Base-by-base conservation (phyloP, 1,140 invertebrate genomes). In the Pomacea maculata region DNA sequence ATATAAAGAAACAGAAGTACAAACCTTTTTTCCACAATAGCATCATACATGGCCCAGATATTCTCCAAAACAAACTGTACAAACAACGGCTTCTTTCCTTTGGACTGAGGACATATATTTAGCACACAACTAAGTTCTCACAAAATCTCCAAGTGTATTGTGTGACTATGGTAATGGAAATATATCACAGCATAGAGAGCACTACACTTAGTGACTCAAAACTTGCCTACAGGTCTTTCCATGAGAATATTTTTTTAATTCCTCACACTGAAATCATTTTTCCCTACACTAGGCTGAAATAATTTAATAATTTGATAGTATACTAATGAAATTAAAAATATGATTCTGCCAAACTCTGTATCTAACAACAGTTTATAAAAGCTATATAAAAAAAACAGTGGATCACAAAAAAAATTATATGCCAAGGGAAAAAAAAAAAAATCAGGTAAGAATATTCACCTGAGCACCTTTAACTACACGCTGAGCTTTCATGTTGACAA, bases 31-130 rank as follows among this genome's bases (percentile, higher is more conserved):
- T 80, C 77, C 55, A 85, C 78, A 6, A 91, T 85, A 57, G 89
- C 95, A 78, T 98, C 96, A 91, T 99, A 99, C 63, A 99, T 90
- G 81, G 94, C 93, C 95, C 97, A 98, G 63, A 99, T 93, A 85
- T 98, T 99, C 86, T 99, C 97, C 75, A 99, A 91, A 77, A 99
- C 95, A 73, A 99, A 93, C 91, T 99, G 96, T 17, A 99, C 97
- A 93, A 99, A 99, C 81, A 99, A 91, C 0, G 98, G 96, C 86
- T 97, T 97, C 90, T 99, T 99, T 0, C 95, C 96, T 90, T 97
- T 98, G 86, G 95, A 85, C 91, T 90, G 83, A 67, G 85, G 86
- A 74, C 29, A 78, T 77, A 82, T 65, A 77, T 45, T 45, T 45
- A 45, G 34, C 34, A 45, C 6, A 45, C 34, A 75, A 29, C n/a